Conservation (phyloP, 2,113 vertebrate genomes). For the Zosterops lateralis region DNA sequence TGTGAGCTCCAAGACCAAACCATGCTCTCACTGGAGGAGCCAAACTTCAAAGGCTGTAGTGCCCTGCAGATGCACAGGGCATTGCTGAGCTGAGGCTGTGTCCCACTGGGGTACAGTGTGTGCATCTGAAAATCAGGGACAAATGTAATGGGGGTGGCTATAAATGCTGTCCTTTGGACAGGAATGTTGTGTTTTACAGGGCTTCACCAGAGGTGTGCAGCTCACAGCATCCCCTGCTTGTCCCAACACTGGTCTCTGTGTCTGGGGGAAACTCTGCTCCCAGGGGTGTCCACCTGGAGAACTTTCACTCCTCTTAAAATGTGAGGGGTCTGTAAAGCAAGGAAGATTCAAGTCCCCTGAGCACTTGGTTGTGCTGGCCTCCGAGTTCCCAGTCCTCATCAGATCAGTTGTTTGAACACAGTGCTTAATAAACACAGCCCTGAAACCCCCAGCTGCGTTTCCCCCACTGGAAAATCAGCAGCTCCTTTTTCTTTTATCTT, state of each 20-base stretch:
- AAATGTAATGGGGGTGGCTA: background rate
- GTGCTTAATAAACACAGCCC: background rate
- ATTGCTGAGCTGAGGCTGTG: background rate
- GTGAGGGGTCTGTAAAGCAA: background rate
- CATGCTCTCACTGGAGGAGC: background rate
- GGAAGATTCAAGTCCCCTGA: accelerated
- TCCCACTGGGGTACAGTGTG: background rate
- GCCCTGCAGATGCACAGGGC: background rate
- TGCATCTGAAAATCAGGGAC: background rate
- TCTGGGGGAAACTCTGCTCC: background rate
- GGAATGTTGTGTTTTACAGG: background rate
- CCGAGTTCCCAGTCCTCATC: accelerated
- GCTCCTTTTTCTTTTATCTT: background rate
- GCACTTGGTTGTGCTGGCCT: background rate
- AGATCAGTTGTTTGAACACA: accelerated
- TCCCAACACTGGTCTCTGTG: background rate
- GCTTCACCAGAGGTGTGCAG: background rate
- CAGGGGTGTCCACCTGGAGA: background rate
- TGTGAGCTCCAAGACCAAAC: constrained; percentile 27
- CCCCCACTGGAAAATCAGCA: background rate
- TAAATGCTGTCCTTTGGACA: background rate
- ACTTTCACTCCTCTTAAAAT: background rate
- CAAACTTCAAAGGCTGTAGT: constrained; percentile 50
- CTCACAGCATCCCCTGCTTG: background rate
- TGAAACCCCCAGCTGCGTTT: background rate